Percentiles rank a stretch among this genome's conserved stretches.
These are phyloP conservation scores for Piscicola geometra DNA, from an alignment of 2,888 invertebrate genomes.

Conservation along the genomic window DNA sequence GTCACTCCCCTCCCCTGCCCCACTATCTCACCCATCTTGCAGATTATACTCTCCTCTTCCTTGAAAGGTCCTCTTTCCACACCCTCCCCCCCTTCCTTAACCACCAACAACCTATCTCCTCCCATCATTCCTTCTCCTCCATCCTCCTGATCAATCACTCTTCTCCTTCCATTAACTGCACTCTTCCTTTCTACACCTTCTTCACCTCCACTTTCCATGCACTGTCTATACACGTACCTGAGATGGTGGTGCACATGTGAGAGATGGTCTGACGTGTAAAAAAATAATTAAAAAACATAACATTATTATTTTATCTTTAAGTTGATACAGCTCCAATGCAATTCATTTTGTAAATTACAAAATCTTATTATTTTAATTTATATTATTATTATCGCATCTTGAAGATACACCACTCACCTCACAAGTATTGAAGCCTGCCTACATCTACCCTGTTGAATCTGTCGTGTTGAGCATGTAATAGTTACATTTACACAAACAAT, in stretches of 20 bases:
- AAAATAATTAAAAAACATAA: no score
- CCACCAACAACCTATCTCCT: no score
- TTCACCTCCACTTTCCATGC: not conserved
- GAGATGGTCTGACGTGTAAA: no score
- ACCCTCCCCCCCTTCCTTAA: no score
- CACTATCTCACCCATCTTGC: not conserved
- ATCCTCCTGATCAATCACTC: not conserved
- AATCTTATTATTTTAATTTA: no score
- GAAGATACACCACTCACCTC: no score
- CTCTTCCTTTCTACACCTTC: not conserved
- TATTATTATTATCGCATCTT: no score
- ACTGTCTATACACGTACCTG: not conserved
- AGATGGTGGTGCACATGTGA: no score
- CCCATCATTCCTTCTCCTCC: not conserved
- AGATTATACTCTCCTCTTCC: not conserved
- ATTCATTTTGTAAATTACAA: no score
- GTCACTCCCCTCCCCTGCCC: not conserved
- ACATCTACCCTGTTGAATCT: slow-evolving; percentile 5
- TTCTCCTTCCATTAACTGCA: not conserved
- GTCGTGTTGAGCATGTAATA: not conserved
- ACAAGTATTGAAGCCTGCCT: not conserved
- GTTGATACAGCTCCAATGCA: no score
- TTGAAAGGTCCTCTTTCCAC: not conserved
- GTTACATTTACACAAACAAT: no score
- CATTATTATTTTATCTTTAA: no score